Evolutionary conservation across 2,797 vertebrate genomes (phyloP), one percentile per base, ranked within the genome.

Genomic region (Podarcis siculus): DNA sequence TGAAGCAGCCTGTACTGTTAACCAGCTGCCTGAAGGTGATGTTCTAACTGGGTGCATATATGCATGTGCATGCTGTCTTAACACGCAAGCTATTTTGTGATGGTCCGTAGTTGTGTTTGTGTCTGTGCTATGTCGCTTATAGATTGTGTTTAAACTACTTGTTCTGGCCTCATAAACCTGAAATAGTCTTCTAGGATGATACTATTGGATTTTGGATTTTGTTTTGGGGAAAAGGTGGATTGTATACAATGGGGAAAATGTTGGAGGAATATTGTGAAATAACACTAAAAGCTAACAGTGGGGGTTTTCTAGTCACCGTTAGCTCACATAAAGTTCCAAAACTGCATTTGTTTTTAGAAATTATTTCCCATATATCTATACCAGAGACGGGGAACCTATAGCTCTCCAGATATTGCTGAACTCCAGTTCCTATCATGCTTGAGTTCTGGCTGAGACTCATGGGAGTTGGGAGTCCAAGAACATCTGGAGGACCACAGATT

Each of bases 1-100:
- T 49, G 95, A 94, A 71, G 87, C 93, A 95, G 92, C 90, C 95
- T 96, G 86, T 90, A 84, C 88, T 88, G 93, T 94, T 96, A 96
- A 95, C 89, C 91, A 92, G 84, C 95, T 96, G 23, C 90, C 90
- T 94, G 90, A 94, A 95, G 96, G 94, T 96, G 94, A 94, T 92
- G 92, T 94, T 96, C 95, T 89, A 91, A 4, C 64, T 96, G 88
- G 85, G 49, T 96, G 93, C 92, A 92, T 95, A 91, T 88, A 92
- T 96, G 96, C 95, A 95, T 7, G 89, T 92, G 94, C 95, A 92
- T 95, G 94, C 72, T 86, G 85, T 86, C 71, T 95, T 86, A 89
- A 93, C 93, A 94, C 92, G 94, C 2, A 3, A 58, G 61, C 89
- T 49, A 87, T 83, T 58, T 90, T 89, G 94, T 94, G 77, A 45